Percentiles rank a stretch among this genome's conserved stretches.
Evolutionary conservation across 2,113 vertebrate genomes (phyloP).

Genomic region (Rostratula benghalensis): DNA sequence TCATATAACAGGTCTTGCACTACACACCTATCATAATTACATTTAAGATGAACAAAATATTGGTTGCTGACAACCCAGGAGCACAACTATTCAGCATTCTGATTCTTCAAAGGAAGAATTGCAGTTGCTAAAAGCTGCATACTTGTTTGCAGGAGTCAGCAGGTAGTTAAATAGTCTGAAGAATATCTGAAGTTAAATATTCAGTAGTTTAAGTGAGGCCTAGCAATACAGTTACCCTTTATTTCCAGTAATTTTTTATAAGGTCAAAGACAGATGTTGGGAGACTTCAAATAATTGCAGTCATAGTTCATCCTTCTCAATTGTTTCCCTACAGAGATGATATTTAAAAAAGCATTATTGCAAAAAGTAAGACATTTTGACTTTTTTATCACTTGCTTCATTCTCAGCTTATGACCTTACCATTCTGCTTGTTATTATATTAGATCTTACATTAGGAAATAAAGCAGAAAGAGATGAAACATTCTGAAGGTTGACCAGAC

Average conservation of each 20-base stretch:
- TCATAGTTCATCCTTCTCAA: constrained; percentile 9
- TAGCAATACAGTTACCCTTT: not conserved
- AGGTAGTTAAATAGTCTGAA: not conserved
- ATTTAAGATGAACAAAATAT: not conserved
- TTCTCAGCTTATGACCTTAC: constrained; percentile 33
- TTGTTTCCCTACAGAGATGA: constrained; percentile 14
- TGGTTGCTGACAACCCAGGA: not conserved
- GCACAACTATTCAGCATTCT: not conserved
- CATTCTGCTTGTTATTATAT: constrained; percentile 12
- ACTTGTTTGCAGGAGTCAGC: not conserved
- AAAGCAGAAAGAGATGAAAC: not conserved
- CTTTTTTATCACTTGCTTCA: constrained; percentile 15
- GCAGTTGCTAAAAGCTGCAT: not conserved
- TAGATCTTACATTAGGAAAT: constrained; percentile 4
- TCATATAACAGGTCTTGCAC: not conserved
- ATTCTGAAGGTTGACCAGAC: not conserved
- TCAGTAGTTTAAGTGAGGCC: not conserved
- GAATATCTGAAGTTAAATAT: not conserved
- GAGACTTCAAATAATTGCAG: not conserved
- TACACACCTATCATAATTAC: not conserved
- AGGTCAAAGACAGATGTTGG: not conserved
- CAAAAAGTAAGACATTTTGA: constrained; percentile 28
- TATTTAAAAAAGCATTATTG: constrained; percentile 27
- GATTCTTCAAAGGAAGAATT: not conserved
- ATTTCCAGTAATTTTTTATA: not conserved